Evolutionary conservation across 2,113 vertebrate species (phyloP), one percentile per base, ranked within the genome.

Genomic region (Pygoscelis adeliae): DNA sequence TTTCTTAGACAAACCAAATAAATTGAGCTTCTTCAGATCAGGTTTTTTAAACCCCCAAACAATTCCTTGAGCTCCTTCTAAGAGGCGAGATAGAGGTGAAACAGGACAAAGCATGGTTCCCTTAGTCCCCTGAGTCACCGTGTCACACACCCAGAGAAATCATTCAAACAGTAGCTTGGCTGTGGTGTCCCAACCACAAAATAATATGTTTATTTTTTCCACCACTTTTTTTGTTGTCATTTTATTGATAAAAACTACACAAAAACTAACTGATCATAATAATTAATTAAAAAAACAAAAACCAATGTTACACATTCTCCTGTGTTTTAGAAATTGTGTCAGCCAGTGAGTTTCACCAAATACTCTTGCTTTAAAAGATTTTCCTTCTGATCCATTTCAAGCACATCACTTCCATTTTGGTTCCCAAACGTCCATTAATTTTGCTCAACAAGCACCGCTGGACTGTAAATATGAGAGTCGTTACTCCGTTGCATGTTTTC

Each of bases 231-330:
- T 96, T 20, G 97, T 91, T 26, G 87, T 97, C 92, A 90, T 98
- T 98, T 98, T 98, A 98, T 98, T 98, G 98, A 98, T 98, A 98
- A 98, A 98, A 98, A 98, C 97, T 98, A 98, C 98, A 98, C 98
- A 98, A 99, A 98, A 98, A 72, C 95, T 98, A 98, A 98, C 96
- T 97, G 95, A 97, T 97, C 97, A 96, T 95, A 92, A 97, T 98
- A 97, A 98, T 98, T 98, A 97, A 98, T 98, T 97, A 97, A 97
- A 98, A 98, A 98, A 93, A 89, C 53, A 62, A 97, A 96, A 70
- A 79, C 56, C 93, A 98, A 96, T 49, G 79, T 97, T 97, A 98
- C 93, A 98, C 96, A 97, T 96, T 86, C 94, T 97, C 81, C 96
- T 93, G 86, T 97, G 79, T 85, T 95, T 97, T 96, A 97, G 97